These are phyloP conservation scores for Acanthornis magna DNA, from an alignment of 2,797 vertebrate genomes.

Conservation along the genomic window DNA sequence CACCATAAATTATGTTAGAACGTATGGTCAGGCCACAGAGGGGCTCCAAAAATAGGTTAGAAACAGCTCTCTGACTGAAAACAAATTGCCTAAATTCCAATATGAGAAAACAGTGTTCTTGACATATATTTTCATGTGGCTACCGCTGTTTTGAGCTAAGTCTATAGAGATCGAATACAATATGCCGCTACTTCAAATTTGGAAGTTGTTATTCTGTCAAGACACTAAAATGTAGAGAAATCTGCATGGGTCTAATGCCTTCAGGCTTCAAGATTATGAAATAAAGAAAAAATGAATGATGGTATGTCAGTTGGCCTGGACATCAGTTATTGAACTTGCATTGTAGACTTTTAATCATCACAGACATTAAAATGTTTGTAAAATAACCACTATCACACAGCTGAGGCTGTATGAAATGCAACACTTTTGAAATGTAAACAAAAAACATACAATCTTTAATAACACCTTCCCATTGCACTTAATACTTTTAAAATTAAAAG, in stretches of 20 bases:
- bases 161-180: constrained; percentile 72
- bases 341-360: constrained; percentile 44
- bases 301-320: constrained; percentile 53
- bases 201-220: constrained; percentile 68
- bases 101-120: constrained; percentile 82
- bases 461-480: constrained; percentile 5
- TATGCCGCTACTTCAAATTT: constrained; percentile 62
- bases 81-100: constrained; percentile 91
- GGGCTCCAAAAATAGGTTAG: constrained; percentile 93
- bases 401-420: not conserved
- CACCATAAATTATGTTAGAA: constrained; percentile 95
- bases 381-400: constrained; percentile 1
- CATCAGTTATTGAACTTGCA: constrained; percentile 35
- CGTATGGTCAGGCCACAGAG: constrained; percentile 86
- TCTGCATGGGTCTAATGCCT: constrained; percentile 73
- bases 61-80: constrained; percentile 85
- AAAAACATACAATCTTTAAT: constrained; percentile 10
- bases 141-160: constrained; percentile 63
- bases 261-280: constrained; percentile 72
- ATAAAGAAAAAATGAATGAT: constrained; percentile 72
- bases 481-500: constrained; percentile 58
- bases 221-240: constrained; percentile 68
- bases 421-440: constrained; percentile 5
- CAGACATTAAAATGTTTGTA: constrained; percentile 17
- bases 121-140: constrained; percentile 81